Percentiles rank a stretch among this genome's conserved stretches.
phyloP scores from a whole-genome alignment of 2,113 vertebrate genomes.

The Thomomys bottae region DNA sequence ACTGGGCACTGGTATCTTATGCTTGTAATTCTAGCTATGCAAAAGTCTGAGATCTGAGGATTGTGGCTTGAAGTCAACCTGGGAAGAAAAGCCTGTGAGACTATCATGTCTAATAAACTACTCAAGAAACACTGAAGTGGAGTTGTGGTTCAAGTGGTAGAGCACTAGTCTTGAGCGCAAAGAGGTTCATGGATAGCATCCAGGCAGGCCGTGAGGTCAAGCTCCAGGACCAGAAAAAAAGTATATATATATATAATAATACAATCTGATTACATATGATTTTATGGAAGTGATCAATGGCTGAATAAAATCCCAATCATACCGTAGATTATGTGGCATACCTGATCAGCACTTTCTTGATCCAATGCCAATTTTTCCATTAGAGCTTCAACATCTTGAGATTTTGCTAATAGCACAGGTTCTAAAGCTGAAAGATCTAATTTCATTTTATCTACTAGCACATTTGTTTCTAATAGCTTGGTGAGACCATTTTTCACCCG shows the following conservation, averaged over 20 bases:
- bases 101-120: too few relatives aligned
- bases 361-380: conserved; percentile 90
- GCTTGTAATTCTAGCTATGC: too few relatives aligned
- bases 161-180: too few relatives aligned
- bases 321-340: conserved; percentile 40
- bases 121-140: too few relatives aligned
- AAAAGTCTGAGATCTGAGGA: too few relatives aligned
- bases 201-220: too few relatives aligned
- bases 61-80: too few relatives aligned
- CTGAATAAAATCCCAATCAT: not conserved
- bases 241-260: too few relatives aligned
- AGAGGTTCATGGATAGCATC: too few relatives aligned
- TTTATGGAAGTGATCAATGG: not conserved
- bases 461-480: conserved; percentile 90
- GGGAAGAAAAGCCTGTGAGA: too few relatives aligned
- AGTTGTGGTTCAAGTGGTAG: too few relatives aligned
- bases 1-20: too few relatives aligned
- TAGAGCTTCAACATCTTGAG: conserved; percentile 87
- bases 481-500: conserved; percentile 90
- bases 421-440: conserved; percentile 91
- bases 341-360: conserved; percentile 90
- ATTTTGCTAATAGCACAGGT: conserved; percentile 89
- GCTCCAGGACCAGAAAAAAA: not conserved
- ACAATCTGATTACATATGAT: not conserved
- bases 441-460: conserved; percentile 91